Base-by-base conservation (phyloP, 2,113 vertebrate species). In the Chionodraco myersi region DNA sequence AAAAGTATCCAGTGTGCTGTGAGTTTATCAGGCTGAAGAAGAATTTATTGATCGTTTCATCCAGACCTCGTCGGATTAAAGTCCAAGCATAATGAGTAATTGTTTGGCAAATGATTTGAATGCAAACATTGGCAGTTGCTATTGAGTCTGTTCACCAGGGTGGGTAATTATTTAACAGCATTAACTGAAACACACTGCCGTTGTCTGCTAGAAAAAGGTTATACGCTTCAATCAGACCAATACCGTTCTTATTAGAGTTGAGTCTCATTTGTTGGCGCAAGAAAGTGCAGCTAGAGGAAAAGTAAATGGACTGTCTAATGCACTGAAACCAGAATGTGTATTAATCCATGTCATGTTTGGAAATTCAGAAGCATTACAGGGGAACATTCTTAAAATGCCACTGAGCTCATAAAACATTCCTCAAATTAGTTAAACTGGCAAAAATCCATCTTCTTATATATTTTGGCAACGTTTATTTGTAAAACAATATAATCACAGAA, bases 81-180 rank as follows among this genome's bases (percentile, higher is more conserved):
- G 78, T 82, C 74, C 58, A 57, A 3, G 70, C 52, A 66, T 73
- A 69, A 80, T 86, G 74, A 90, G 48, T 84, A 89, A 89, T 86
- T 88, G 86, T 66, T 56, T 72, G 49, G 84, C 75, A 80, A 85
- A 73, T 16, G 34, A 79, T 82, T 41, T 74, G 74, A 84, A 88
- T 83, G 73, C 81, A 89, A 89, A 84, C 80, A 34, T 57, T 70
- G 64, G 41, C 84, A 48, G 51, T 73, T 69, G 63, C 65, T 78
- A 80, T 84, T 59, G 70, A 90, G 73, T 72, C 63, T 80, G 84
- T 67, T 78, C 66, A 75, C 65, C 64, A 3, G 54, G 51, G 60
- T 62, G 63, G 54, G 63, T 82, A 86, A 89, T 88, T 86, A 89
- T 88, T 90, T 82, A 86, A 60, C 77, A 62, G 70, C 78, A 72